phyloP scores from a whole-genome alignment of 2,113 vertebrate genomes.

The Picathartes gymnocephalus region DNA sequence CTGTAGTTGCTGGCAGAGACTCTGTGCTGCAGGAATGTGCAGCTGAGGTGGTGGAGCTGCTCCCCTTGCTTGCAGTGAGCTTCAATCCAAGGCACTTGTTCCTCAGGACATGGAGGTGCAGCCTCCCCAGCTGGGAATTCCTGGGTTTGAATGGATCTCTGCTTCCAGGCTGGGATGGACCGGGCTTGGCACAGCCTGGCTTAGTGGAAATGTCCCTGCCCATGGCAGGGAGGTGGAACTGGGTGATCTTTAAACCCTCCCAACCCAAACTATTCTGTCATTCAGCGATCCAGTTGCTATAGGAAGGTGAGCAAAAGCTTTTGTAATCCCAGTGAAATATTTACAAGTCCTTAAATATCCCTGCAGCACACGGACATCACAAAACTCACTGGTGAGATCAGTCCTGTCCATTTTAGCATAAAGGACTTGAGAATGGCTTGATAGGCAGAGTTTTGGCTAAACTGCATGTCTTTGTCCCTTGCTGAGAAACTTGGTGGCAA shows the following conservation, averaged over 20 bases:
- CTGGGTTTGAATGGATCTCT: neutral
- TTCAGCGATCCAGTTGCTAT: rapidly evolving
- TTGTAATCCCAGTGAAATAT: neutral
- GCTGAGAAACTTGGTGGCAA: neutral
- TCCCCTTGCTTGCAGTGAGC: neutral
- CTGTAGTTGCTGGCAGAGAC: neutral
- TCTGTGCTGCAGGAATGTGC: neutral
- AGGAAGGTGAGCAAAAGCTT: neutral
- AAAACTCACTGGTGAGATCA: neutral
- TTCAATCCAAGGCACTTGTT: constrained; percentile 29
- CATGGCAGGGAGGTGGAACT: neutral
- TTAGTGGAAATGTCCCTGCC: neutral
- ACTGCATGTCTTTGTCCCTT: neutral
- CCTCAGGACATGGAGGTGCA: neutral
- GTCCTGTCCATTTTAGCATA: neutral
- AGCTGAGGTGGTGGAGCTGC: neutral
- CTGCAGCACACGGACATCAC: rapidly evolving
- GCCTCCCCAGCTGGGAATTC: neutral
- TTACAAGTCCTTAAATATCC: neutral
- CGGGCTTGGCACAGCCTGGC: neutral
- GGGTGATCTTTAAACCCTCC: neutral
- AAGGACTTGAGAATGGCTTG: neutral
- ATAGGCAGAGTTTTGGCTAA: neutral
- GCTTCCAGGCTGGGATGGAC: neutral
- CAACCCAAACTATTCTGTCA: neutral